Percentiles rank a stretch among this genome's conserved stretches.
Evolutionary conservation across 2,113 vertebrate genomes (phyloP).

Genomic region (Kryptolebias marmoratus): DNA sequence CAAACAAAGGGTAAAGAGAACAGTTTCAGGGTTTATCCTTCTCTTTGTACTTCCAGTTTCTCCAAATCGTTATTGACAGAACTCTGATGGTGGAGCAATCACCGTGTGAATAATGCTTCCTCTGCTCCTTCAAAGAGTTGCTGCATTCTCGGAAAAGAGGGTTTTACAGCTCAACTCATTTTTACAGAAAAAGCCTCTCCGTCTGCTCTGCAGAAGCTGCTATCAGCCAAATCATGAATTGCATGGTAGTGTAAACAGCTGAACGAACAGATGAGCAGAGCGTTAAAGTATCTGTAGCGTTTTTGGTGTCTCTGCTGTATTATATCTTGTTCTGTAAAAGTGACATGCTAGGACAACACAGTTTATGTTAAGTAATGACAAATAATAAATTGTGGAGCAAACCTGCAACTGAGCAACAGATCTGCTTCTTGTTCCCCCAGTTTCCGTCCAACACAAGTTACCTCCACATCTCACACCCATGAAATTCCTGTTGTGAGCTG

Average conservation of each 20-base stretch:
- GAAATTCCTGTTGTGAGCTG: constrained; percentile 1
- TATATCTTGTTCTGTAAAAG: constrained; percentile 9
- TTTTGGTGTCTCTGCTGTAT: constrained; percentile 7
- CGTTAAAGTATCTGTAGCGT: constrained; percentile 5
- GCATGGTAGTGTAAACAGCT: constrained; percentile 29
- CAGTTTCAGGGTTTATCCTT: constrained; percentile 14
- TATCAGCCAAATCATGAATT: constrained; percentile 13
- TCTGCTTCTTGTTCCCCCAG: constrained; percentile 31
- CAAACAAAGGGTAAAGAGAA: constrained; percentile 16
- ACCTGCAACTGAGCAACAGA: constrained; percentile 1
- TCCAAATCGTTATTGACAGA: constrained; percentile 33
- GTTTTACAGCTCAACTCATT: constrained; percentile 38
- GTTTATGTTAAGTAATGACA: neutral
- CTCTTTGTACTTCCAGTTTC: neutral
- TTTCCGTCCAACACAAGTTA: constrained; percentile 14
- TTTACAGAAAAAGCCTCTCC: constrained; percentile 43
- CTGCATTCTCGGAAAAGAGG: neutral
- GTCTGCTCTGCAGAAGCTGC: constrained; percentile 51
- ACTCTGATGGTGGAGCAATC: constrained; percentile 1
- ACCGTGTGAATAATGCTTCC: neutral
- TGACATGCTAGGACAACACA: neutral
- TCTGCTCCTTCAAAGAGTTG: constrained; percentile 23
- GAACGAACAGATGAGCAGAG: constrained; percentile 14
- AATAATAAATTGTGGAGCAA: constrained; percentile 25
- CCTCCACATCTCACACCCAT: constrained; percentile 2